A percentile compares a stretch with the other conserved stretches of the same genome.
phyloP scores from a whole-genome alignment of 2,888 invertebrate genomes.

The Hirtodrosophila histrioides region DNA sequence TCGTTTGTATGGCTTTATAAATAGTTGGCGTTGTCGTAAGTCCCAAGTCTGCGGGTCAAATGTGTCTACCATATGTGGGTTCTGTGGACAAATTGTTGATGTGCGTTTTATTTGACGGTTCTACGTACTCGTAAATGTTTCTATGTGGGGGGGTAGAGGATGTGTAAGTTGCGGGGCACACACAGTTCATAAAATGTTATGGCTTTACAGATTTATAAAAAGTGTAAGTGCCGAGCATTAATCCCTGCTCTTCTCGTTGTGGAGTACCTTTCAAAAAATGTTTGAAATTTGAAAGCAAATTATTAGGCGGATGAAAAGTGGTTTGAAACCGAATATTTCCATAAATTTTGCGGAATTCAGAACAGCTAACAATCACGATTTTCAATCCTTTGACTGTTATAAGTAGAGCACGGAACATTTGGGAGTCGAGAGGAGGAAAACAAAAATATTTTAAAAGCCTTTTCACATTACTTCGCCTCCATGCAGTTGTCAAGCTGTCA shows the following conservation, averaged over 20 bases:
- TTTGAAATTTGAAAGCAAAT: no score
- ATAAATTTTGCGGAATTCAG: no score
- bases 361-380: no score
- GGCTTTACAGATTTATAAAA: conserved; percentile 7
- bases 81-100: conserved; percentile 49
- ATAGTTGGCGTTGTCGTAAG: conserved; percentile 41
- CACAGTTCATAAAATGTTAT: not conserved
- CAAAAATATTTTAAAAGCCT: no score
- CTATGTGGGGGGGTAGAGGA: not conserved
- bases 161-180: not conserved
- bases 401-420: no score
- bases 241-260: no score
- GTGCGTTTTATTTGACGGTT: conserved; percentile 32
- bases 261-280: no score
- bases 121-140: conserved; percentile 19
- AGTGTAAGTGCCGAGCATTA: not conserved
- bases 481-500: not conserved
- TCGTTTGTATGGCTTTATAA: conserved; percentile 56
- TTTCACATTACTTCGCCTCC: not conserved
- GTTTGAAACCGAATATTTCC: no score
- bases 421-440: no score
- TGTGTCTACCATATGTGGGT: conserved; percentile 41
- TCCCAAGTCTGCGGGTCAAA: conserved; percentile 48
- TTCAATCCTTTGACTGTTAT: no score
- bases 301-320: no score